Base-by-base conservation (phyloP, 1,140 invertebrate genomes). In the Eumaeus atala region DNA sequence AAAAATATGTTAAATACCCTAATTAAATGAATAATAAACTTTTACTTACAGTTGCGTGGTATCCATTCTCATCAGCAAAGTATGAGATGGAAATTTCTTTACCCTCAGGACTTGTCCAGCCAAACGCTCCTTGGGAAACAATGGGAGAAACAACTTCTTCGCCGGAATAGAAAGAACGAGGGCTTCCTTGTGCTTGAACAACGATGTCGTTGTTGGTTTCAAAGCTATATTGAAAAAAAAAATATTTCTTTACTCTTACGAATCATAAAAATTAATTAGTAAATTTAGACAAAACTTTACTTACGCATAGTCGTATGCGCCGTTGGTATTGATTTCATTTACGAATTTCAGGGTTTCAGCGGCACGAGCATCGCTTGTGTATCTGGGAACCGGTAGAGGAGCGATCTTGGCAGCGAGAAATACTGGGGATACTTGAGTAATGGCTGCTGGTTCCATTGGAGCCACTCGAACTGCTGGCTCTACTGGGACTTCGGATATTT, bases 31-130 rank as follows among this genome's bases (percentile, higher is more conserved):
- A n/a, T n/a, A n/a, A n/a, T n/a, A n/a, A n/a, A n/a, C n/a, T n/a
- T 28, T 28, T 8, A 48, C 47, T 48, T 48, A 48, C 47, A 11
- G 47, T 48, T 33, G 47, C 10, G 12, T 18, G 47, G 28, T 48
- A 48, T 33, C 47, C 47, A n/a, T 18, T 8, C 47, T 48, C 47
- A 11, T 48, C 47, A 48, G 47, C 47, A n/a, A 48, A 16, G 47
- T 48, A 48, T 4, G 47, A 6, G 9, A 48, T 48, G 1, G 47
- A 48, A 18, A 48, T 48, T 18, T 48, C 16, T 48, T 48, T 10
- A 21, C 47, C 47, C 11, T 48, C 47, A 34, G 47, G 47, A 12
- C 47, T 48, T 2, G 9, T 28, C 47, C 47, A 48, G 47, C 47
- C 47, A 18, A 33, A 48, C 7, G 47, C 11, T 48, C 47, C 47